Percentiles rank a stretch among this genome's conserved stretches.
Conservation (phyloP, 2,113 vertebrate species). For the Paratilapia polleni region DNA sequence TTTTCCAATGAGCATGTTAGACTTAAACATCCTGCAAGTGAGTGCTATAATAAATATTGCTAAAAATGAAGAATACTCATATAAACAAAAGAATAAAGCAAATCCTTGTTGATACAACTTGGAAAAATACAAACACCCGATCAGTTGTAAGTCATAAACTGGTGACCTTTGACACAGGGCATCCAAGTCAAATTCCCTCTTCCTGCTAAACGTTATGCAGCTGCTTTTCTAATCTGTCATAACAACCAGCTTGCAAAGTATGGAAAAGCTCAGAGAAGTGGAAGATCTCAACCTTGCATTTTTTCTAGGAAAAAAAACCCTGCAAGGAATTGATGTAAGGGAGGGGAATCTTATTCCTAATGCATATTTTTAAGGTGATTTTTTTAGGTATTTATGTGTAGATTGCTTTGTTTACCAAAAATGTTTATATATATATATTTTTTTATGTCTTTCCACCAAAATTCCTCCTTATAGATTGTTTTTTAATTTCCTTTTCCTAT, state of each 20-base stretch:
- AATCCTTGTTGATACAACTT: slow-evolving; percentile 20
- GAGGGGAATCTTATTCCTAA: not conserved
- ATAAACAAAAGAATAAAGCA: not conserved
- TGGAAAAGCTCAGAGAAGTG: slow-evolving; percentile 31
- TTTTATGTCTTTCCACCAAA: not conserved
- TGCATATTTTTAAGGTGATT: not conserved
- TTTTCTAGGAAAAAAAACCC: not conserved
- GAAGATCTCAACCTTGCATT: slow-evolving; percentile 23
- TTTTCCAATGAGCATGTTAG: slow-evolving; percentile 29
- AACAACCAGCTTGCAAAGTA: slow-evolving; percentile 20
- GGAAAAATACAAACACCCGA: slow-evolving; percentile 40
- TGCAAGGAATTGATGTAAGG: not conserved
- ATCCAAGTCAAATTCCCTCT: slow-evolving; percentile 44
- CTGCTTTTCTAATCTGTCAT: slow-evolving; percentile 61
- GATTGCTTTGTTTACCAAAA: not conserved
- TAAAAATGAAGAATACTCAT: not conserved
- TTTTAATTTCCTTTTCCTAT: not conserved
- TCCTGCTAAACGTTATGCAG: slow-evolving; percentile 59
- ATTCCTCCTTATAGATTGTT: not conserved
- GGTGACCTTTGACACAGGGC: slow-evolving; percentile 48
- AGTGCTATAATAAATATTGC: not conserved
- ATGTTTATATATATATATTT: not conserved
- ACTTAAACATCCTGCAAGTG: slow-evolving; percentile 22
- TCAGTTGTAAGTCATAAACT: slow-evolving; percentile 26
- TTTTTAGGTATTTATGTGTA: not conserved